These are phyloP conservation scores for Bubo scandiacus DNA, from an alignment of 2,113 vertebrate species.

Conservation along the genomic window DNA sequence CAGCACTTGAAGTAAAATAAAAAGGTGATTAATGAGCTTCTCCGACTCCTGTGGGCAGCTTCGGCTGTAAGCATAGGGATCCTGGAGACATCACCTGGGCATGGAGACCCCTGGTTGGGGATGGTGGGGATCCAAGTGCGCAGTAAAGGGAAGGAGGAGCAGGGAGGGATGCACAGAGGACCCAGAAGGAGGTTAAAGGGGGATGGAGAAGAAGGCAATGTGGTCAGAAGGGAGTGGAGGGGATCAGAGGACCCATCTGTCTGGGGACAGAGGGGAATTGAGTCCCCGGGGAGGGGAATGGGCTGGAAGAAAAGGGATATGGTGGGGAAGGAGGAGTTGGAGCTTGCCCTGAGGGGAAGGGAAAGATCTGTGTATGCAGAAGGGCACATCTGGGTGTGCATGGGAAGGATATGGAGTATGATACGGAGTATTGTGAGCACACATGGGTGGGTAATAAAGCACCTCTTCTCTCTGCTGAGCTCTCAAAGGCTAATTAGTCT, in stretches of 20 bases:
- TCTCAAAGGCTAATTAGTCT: neutral
- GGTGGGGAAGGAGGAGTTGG: neutral
- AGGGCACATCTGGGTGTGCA: fast-evolving
- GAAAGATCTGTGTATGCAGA: neutral
- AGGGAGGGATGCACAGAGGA: neutral
- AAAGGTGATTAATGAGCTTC: conserved; percentile 21
- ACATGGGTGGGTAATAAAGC: neutral
- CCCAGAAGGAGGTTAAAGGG: neutral
- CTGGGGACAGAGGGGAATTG: neutral
- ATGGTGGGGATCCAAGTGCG: neutral
- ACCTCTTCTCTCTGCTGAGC: neutral
- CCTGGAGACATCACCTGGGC: fast-evolving
- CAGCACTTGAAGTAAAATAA: conserved; percentile 40
- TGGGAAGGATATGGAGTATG: too few species aligned
- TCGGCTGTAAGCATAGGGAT: neutral
- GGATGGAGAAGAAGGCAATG: neutral
- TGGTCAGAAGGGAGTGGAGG: neutral
- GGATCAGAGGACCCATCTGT: fast-evolving
- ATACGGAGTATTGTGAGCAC: neutral
- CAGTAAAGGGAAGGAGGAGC: neutral
- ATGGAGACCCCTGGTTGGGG: fast-evolving
- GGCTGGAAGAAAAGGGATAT: neutral
- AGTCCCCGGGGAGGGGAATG: neutral
- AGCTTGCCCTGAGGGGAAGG: neutral
- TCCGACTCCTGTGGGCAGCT: neutral